These are phyloP conservation scores for Sylvilagus floridanus DNA, from an alignment of 2,797 vertebrate genomes.

Conservation along the genomic window DNA sequence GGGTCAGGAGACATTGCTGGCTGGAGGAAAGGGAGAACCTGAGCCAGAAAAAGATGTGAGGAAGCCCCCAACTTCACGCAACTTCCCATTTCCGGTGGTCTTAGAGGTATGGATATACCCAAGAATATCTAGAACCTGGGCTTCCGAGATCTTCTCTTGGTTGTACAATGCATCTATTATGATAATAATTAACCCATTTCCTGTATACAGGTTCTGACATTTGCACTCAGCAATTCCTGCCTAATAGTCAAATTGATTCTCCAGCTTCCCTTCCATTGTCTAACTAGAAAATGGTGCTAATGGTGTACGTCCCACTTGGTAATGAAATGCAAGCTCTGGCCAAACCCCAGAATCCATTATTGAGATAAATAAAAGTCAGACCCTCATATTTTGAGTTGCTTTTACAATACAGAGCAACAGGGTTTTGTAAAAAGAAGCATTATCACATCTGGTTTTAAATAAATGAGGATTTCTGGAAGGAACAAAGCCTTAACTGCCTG, in stretches of 20 bases:
- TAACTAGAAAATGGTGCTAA: not conserved
- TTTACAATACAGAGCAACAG: constrained; percentile 39
- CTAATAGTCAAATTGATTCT: not conserved
- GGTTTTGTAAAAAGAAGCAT: constrained; percentile 41
- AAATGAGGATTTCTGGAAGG: constrained; percentile 63
- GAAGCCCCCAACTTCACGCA: not conserved
- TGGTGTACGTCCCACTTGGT: not conserved
- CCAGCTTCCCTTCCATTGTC: not conserved
- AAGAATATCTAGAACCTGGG: not conserved
- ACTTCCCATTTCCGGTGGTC: not conserved
- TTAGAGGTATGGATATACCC: not conserved
- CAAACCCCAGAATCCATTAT: constrained; percentile 50
- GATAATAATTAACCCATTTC: not conserved
- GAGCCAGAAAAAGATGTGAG: not conserved
- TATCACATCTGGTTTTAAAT: constrained; percentile 63
- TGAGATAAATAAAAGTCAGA: constrained; percentile 58
- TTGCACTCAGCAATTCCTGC: not conserved
- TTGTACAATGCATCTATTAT: not conserved
- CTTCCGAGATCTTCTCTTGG: not conserved
- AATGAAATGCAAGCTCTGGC: not conserved
- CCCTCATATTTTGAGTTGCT: not conserved
- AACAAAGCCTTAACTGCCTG: constrained; percentile 47
- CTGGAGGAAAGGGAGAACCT: not conserved
- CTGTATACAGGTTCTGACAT: not conserved
- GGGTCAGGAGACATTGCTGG: not conserved